Evolutionary conservation across 2,113 vertebrate genomes (phyloP).

Genomic region (Caranx melampygus): DNA sequence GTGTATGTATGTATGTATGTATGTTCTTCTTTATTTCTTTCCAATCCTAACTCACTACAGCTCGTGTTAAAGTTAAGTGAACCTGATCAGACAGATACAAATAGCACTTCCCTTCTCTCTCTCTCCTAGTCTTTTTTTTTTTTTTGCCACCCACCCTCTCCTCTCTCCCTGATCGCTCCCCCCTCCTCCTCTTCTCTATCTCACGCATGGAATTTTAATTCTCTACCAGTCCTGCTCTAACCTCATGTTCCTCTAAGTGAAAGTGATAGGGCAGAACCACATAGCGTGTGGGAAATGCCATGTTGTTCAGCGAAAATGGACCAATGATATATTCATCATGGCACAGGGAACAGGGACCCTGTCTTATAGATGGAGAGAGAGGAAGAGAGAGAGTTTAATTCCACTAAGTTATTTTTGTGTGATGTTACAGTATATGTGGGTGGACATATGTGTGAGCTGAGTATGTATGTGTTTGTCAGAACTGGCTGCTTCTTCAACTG

Average conservation of each 20-base stretch:
- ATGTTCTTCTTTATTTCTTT: neutral
- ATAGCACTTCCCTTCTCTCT: conserved; percentile 41
- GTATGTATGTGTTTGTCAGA: conserved; percentile 29
- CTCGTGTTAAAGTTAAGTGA: conserved; percentile 62
- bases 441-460: conserved; percentile 41
- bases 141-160: conserved; percentile 21
- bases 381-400: conserved; percentile 19
- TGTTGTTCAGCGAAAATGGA: conserved; percentile 60
- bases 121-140: conserved; percentile 24
- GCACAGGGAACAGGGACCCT: conserved; percentile 15
- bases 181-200: conserved; percentile 4
- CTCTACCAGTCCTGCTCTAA: conserved; percentile 49
- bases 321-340: conserved; percentile 70
- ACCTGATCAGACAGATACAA: conserved; percentile 71
- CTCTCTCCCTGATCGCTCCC: conserved; percentile 19
- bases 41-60: conserved; percentile 17
- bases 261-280: conserved; percentile 66
- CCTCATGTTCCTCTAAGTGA: conserved; percentile 69
- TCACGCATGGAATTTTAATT: conserved; percentile 64
- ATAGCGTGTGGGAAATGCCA: conserved; percentile 67
- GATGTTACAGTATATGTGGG: conserved; percentile 23
- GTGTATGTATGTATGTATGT: too few species aligned
- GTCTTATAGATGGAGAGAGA: neutral
- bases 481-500: conserved; percentile 27
- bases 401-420: conserved; percentile 6